Evolutionary conservation across 1,140 invertebrate species (phyloP).

Genomic region (Limonius californicus): DNA sequence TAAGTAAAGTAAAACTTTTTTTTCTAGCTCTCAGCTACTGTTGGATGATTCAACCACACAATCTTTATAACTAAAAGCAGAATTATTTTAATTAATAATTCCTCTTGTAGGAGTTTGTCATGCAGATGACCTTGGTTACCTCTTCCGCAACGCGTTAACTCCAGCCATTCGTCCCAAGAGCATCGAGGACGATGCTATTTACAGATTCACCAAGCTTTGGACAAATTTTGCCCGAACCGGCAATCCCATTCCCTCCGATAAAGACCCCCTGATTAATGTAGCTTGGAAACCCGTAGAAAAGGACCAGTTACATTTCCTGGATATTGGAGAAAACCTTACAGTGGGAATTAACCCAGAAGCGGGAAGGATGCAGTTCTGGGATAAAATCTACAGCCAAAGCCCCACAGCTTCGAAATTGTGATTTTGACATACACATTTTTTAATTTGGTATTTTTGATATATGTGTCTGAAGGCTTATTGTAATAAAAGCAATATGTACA

Average conservation of each 20-base stretch:
- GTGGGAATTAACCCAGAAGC: slow-evolving; percentile 30
- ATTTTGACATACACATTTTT: no score
- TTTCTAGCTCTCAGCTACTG: no score
- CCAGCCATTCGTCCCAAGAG: slow-evolving; percentile 17
- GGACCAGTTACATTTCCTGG: slow-evolving; percentile 30
- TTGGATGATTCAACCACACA: no score
- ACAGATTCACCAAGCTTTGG: slow-evolving; percentile 44
- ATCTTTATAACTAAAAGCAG: no score
- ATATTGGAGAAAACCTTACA: slow-evolving; percentile 33
- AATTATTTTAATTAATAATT: no score
- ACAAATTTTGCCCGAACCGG: slow-evolving; percentile 49
- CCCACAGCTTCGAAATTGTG: no score
- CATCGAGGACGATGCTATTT: slow-evolving; percentile 18
- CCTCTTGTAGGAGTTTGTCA: slow-evolving; percentile 26
- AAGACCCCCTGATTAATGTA: slow-evolving; percentile 20
- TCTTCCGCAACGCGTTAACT: slow-evolving; percentile 24
- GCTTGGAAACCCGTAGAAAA: slow-evolving; percentile 25
- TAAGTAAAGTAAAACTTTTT: no score
- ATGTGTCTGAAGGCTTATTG: no score
- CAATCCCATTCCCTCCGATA: slow-evolving; percentile 26
- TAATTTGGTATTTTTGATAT: no score
- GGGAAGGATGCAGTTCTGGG: slow-evolving; percentile 37
- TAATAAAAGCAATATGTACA: no score
- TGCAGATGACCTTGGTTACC: slow-evolving; percentile 32
- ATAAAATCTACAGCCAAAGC: slow-evolving; percentile 15